Percentiles rank a stretch among this genome's conserved stretches.
Evolutionary conservation across 2,888 invertebrate genomes (phyloP).

Genomic region (Drosophila buzzatii): DNA sequence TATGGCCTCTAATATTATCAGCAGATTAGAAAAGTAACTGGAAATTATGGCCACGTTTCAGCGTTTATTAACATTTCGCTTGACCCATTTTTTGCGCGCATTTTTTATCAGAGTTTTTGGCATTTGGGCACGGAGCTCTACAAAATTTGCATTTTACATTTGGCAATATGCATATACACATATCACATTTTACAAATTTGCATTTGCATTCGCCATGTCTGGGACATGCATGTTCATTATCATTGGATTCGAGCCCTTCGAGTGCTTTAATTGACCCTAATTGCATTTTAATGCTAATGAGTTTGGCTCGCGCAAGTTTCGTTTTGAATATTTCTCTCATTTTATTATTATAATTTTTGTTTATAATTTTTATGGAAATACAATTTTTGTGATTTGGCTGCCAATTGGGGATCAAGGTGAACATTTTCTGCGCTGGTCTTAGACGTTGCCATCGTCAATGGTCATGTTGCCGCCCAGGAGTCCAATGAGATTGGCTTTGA

Average conservation of each 20-base stretch:
- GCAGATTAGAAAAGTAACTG: conserved; percentile 71
- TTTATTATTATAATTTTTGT: conserved; percentile 1
- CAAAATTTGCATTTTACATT: conserved; percentile 1
- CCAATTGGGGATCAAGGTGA: neutral
- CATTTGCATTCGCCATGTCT: conserved; percentile 29
- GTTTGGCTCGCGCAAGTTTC: conserved; percentile 5
- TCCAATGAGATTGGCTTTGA: conserved; percentile 32
- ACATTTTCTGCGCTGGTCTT: neutral
- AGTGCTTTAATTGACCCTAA: conserved; percentile 61
- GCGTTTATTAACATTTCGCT: conserved; percentile 42
- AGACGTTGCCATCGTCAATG: neutral
- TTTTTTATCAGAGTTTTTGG: conserved; percentile 8
- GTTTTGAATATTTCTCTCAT: neutral
- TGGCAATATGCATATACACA: conserved; percentile 14
- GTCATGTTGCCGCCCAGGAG: conserved; percentile 26
- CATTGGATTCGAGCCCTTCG: conserved; percentile 46
- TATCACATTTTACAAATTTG: conserved; percentile 16
- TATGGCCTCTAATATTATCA: conserved; percentile 71
- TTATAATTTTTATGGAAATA: neutral
- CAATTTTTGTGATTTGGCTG: neutral
- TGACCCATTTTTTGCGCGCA: neutral
- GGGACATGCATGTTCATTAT: conserved; percentile 60
- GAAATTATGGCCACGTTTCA: conserved; percentile 62
- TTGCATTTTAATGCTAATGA: conserved; percentile 65
- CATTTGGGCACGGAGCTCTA: neutral